phyloP scores from a whole-genome alignment of 2,797 vertebrate genomes.

The Ptychobarbus kaznakovi region DNA sequence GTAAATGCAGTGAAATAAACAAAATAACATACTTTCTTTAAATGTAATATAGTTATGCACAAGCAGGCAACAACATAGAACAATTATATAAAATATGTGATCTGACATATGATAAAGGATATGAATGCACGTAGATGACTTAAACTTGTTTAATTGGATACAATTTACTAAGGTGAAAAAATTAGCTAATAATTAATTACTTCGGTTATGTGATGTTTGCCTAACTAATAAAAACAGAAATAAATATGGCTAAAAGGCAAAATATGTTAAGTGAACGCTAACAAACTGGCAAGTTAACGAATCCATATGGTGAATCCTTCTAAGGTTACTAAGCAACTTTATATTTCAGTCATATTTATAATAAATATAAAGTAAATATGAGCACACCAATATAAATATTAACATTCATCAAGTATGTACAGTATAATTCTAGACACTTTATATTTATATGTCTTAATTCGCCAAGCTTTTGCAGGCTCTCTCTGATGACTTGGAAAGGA shows the following conservation, averaged over 20 bases:
- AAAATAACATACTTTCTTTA: background rate
- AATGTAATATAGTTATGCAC: background rate
- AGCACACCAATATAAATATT: background rate
- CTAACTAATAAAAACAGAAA: background rate
- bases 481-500: background rate
- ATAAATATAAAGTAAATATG: background rate
- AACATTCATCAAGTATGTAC: background rate
- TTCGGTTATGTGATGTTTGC: background rate
- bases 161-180: background rate
- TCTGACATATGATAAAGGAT: background rate
- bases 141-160: background rate
- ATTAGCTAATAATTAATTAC: background rate
- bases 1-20: background rate
- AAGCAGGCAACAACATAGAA: background rate
- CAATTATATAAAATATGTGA: background rate
- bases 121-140: background rate
- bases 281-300: background rate
- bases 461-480: background rate
- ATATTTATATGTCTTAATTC: background rate
- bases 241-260: constrained; percentile 5
- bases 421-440: background rate
- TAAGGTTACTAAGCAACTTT: background rate
- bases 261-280: background rate
- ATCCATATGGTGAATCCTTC: background rate
- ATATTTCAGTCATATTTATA: background rate